phyloP scores from a whole-genome alignment of 2,888 invertebrate genomes.

The Mycogona germanica region DNA sequence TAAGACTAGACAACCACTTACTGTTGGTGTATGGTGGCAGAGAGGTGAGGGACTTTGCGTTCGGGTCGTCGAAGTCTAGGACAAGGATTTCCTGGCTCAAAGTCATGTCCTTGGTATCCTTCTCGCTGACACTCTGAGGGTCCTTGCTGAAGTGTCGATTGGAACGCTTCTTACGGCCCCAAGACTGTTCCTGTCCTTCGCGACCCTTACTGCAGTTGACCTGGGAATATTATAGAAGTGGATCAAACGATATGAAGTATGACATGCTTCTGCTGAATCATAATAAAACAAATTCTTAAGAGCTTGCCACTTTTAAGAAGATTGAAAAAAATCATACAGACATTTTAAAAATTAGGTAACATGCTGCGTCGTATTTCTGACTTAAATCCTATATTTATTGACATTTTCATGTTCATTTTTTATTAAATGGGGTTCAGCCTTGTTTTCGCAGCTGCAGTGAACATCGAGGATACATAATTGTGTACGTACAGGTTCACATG shows the following conservation, averaged over 20 bases:
- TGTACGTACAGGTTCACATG: slow-evolving; percentile 81
- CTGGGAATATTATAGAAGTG: neutral
- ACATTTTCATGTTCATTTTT: no score
- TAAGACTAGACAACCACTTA: no score
- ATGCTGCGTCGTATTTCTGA: no score
- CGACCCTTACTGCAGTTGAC: slow-evolving; percentile 12
- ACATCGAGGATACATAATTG: no score
- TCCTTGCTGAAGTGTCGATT: slow-evolving; percentile 5
- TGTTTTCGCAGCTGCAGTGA: no score
- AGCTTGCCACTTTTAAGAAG: no score
- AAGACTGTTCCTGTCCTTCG: slow-evolving; percentile 62
- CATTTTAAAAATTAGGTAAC: no score
- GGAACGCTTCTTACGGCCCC: slow-evolving; percentile 78
- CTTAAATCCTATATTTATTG: no score
- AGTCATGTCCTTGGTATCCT: slow-evolving; percentile 69
- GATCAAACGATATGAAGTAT: neutral
- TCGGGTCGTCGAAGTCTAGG: slow-evolving; percentile 69
- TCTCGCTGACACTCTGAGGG: neutral
- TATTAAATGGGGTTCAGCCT: no score
- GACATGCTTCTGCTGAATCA: neutral
- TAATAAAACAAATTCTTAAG: neutral
- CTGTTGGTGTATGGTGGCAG: slow-evolving; percentile 6
- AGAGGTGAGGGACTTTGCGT: slow-evolving; percentile 21
- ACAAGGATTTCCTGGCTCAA: slow-evolving; percentile 88
- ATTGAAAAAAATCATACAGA: no score